These are phyloP conservation scores for Tetragnatha montana DNA, from an alignment of 2,888 invertebrate genomes.

Conservation along the genomic window DNA sequence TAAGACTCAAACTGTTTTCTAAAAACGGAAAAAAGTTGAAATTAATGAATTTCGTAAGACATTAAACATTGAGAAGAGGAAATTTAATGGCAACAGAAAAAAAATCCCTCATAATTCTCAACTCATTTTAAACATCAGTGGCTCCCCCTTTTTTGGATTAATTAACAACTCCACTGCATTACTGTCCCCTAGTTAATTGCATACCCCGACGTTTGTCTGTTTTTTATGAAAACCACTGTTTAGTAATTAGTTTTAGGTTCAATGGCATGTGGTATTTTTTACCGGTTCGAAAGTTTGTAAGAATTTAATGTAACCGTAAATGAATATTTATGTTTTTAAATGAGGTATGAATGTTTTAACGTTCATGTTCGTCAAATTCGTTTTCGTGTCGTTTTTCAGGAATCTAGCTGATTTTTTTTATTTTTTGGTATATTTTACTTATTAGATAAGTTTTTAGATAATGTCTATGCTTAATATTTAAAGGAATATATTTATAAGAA, in stretches of 20 bases:
- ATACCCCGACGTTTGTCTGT: neutral
- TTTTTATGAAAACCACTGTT: neutral
- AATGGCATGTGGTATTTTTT: neutral
- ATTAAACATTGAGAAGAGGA: too few species aligned
- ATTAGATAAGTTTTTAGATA: too few species aligned
- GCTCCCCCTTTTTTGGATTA: neutral
- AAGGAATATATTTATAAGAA: too few species aligned
- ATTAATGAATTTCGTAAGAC: too few species aligned
- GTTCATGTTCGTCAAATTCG: neutral
- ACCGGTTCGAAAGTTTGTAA: neutral
- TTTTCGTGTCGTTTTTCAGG: too few species aligned
- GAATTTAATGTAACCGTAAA: neutral
- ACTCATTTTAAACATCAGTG: neutral
- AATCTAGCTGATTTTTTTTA: too few species aligned
- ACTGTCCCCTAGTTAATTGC: neutral
- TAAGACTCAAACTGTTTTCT: too few species aligned
- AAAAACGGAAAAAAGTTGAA: too few species aligned
- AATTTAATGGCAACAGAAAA: neutral
- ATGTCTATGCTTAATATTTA: too few species aligned
- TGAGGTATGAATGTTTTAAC: neutral
- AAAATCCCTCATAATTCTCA: neutral
- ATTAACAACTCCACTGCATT: neutral
- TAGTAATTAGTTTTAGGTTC: neutral
- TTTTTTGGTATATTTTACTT: too few species aligned
- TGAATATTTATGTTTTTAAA: neutral